phyloP scores from a whole-genome alignment of 2,797 vertebrate genomes.

The Macropus fuliginosus region DNA sequence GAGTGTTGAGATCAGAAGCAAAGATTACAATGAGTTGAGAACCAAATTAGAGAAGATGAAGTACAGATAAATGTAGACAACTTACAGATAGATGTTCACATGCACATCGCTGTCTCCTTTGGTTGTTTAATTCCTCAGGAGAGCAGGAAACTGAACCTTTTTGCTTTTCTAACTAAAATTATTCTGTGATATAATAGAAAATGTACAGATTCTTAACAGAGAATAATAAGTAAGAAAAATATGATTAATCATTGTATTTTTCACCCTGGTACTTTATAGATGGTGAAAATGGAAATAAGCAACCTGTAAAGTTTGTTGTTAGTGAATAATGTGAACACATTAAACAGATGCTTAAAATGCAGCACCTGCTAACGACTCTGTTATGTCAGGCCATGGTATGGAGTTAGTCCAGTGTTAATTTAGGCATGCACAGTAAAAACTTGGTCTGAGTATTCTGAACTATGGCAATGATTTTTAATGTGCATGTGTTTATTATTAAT shows the following conservation, averaged over 20 bases:
- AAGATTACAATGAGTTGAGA: not conserved
- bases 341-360: conserved; percentile 19
- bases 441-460: conserved; percentile 39
- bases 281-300: conserved; percentile 43
- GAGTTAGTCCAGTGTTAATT: conserved; percentile 30
- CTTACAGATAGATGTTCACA: not conserved
- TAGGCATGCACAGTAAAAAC: not conserved
- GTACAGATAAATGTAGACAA: not conserved
- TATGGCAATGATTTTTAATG: conserved; percentile 38
- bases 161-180: conserved; percentile 15
- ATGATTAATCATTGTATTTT: conserved; percentile 32
- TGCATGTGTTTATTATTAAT: conserved; percentile 41
- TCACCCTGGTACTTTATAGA: not conserved
- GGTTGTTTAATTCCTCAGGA: conserved; percentile 19
- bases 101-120: not conserved
- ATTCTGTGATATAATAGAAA: conserved; percentile 31
- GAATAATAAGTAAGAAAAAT: conserved; percentile 46
- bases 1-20: not conserved
- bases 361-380: conserved; percentile 12
- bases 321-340: conserved; percentile 20
- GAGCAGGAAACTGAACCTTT: conserved; percentile 10
- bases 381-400: conserved; percentile 44
- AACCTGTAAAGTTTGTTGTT: conserved; percentile 23
- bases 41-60: not conserved
- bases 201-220: conserved; percentile 26